Conservation (phyloP, 1,140 invertebrate species). For the Lepidurus apus region DNA sequence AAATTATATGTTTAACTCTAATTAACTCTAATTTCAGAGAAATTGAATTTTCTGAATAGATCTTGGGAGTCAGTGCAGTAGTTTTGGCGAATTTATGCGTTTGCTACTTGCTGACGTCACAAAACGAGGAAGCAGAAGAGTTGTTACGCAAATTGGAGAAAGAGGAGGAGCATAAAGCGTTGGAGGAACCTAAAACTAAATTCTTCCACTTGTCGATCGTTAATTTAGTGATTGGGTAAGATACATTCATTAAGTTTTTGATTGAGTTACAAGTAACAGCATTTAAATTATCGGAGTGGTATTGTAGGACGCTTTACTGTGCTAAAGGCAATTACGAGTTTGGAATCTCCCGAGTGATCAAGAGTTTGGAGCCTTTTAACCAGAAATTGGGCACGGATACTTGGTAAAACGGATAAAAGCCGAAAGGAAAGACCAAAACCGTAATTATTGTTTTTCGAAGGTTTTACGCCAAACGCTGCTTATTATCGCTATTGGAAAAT, state of each 20-base stretch:
- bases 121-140: conserved; percentile 98
- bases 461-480: conserved; percentile 92
- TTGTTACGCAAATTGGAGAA: conserved; percentile 98
- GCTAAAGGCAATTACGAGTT: conserved; percentile 99
- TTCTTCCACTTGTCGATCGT: conserved; percentile 97
- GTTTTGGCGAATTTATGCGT: conserved; percentile 97
- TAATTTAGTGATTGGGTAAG: conserved; percentile 91
- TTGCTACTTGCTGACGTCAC: conserved; percentile 97
- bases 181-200: conserved; percentile 91
- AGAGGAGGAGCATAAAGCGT: conserved; percentile 88
- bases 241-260: background rate
- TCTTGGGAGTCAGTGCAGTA: conserved; percentile 90
- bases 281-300: conserved; percentile 32
- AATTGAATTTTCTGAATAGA: conserved; percentile 50
- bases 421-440: conserved; percentile 15
- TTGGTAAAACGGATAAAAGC: conserved; percentile 54
- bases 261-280: conserved; percentile 10
- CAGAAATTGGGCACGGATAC: conserved; percentile 94
- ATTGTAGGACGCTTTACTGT: conserved; percentile 81
- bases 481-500: conserved; percentile 88
- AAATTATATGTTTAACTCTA: conserved; percentile 35
- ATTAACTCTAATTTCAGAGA: background rate
- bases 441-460: conserved; percentile 37
- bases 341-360: conserved; percentile 94
- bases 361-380: conserved; percentile 90